Evolutionary conservation across 2,888 invertebrate genomes (phyloP).

Genomic region (Spialia ferax): DNA sequence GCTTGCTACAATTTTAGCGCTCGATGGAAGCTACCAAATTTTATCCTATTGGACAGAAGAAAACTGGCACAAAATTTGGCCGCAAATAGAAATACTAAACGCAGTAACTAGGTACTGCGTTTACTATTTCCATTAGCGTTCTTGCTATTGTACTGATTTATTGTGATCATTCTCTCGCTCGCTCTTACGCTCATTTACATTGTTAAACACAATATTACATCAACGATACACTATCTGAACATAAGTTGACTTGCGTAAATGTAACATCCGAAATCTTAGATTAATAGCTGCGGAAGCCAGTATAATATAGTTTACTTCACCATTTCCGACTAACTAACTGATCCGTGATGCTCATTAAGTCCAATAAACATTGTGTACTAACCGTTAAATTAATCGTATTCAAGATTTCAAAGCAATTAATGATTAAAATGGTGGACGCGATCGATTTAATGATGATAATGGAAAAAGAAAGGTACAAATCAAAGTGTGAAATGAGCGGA

Average conservation of each 20-base stretch:
- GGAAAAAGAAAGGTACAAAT: conserved; percentile 26
- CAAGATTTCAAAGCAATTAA: conserved; percentile 29
- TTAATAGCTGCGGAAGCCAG: not conserved
- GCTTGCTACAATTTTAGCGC: no score
- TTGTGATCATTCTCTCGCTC: no score
- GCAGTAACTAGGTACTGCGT: no score
- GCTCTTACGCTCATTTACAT: no score
- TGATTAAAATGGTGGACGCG: conserved; percentile 15
- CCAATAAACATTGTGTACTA: not conserved
- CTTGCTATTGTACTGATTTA: no score
- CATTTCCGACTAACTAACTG: conserved; percentile 3
- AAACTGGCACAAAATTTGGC: no score
- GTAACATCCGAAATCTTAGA: not conserved
- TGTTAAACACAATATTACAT: no score
- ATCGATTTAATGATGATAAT: conserved; percentile 27
- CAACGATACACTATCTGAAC: not conserved
- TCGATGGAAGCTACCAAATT: no score
- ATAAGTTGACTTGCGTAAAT: not conserved
- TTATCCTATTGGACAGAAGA: no score
- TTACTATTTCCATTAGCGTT: no score
- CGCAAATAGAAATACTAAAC: no score
- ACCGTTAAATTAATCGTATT: conserved; percentile 22
- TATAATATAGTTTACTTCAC: not conserved
- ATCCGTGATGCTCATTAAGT: conserved; percentile 3
- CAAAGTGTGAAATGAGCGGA: conserved; percentile 10